Conservation (phyloP, 2,797 vertebrate genomes). For the Platyrinchus mystaceus region DNA sequence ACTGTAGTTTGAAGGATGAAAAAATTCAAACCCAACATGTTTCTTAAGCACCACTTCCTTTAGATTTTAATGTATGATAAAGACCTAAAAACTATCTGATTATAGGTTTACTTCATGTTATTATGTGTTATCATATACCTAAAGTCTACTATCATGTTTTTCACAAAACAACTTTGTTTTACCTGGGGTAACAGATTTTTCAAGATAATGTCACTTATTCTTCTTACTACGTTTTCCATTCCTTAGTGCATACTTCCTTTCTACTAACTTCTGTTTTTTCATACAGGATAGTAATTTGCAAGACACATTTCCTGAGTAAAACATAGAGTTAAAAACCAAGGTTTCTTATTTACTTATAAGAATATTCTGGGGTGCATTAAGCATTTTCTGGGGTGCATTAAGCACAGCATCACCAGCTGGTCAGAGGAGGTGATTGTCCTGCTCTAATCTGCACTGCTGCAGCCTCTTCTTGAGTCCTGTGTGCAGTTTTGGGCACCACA, state of each 20-base stretch:
- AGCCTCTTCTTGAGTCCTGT: fast-evolving
- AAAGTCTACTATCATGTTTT: background rate
- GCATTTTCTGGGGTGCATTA: background rate
- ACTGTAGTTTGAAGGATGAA: background rate
- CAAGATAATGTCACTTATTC: background rate
- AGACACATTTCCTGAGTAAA: background rate
- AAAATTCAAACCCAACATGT: fast-evolving
- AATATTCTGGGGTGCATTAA: background rate
- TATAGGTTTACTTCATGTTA: background rate
- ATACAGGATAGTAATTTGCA: background rate
- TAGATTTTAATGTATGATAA: background rate
- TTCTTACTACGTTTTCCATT: background rate
- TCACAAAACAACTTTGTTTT: background rate
- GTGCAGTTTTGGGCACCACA: background rate
- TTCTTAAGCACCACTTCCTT: background rate
- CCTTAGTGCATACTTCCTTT: background rate
- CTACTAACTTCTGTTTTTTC: background rate
- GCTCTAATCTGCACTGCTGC: background rate
- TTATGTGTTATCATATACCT: background rate
- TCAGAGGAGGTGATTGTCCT: background rate
- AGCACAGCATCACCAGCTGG: fast-evolving
- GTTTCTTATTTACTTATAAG: background rate
- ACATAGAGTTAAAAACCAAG: background rate
- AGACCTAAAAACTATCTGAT: background rate
- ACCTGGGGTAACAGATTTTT: background rate